Evolutionary conservation across 2,113 vertebrate species (phyloP).

Genomic region (Sebastes fasciatus): DNA sequence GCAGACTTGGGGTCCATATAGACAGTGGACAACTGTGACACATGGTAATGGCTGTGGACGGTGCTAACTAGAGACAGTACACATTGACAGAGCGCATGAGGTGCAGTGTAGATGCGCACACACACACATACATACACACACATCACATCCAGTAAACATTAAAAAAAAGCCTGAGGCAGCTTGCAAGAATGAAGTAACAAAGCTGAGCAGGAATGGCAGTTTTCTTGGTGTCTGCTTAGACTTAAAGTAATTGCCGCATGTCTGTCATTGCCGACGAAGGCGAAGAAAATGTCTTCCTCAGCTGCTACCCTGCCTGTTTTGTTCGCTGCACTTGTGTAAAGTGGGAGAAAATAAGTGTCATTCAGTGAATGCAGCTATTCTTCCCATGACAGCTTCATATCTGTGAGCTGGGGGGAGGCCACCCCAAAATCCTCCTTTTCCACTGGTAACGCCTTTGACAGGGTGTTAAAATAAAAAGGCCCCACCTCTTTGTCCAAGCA

Average conservation of each 20-base stretch:
- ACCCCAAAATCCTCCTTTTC: slow-evolving; percentile 88
- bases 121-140: neutral
- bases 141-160: slow-evolving; percentile 40
- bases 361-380: slow-evolving; percentile 98
- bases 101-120: neutral
- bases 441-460: slow-evolving; percentile 95
- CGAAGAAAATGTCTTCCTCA: slow-evolving; percentile 93
- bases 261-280: slow-evolving; percentile 93
- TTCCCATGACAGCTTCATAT: slow-evolving; percentile 99
- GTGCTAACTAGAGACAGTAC: slow-evolving; percentile 11
- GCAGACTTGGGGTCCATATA: neutral
- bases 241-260: slow-evolving; percentile 97
- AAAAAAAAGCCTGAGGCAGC: slow-evolving; percentile 50
- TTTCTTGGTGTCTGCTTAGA: slow-evolving; percentile 93
- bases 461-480: slow-evolving; percentile 92
- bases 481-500: slow-evolving; percentile 77
- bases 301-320: slow-evolving; percentile 96
- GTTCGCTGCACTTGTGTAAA: slow-evolving; percentile 97
- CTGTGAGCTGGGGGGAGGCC: slow-evolving; percentile 92
- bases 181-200: slow-evolving; percentile 79
- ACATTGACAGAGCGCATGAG: neutral
- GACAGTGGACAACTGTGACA: neutral
- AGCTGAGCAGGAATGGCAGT: slow-evolving; percentile 89
- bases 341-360: slow-evolving; percentile 99
- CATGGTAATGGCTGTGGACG: neutral